phyloP scores from a whole-genome alignment of 35 echinoderm and acorn worm genomes.

The Ptychodera flava region DNA sequence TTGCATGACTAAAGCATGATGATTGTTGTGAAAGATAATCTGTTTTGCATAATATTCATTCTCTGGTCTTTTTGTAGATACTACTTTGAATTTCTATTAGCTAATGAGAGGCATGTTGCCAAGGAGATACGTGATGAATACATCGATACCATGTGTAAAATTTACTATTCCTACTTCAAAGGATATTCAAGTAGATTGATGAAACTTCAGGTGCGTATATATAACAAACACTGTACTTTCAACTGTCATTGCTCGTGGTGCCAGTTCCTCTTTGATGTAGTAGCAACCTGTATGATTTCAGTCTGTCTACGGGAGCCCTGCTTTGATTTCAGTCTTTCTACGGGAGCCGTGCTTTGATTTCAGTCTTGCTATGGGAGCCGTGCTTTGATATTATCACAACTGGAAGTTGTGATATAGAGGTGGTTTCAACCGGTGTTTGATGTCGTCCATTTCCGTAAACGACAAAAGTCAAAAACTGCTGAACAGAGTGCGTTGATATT shows the following conservation, averaged over 20 bases:
- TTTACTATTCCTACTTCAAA: constrained; percentile 98
- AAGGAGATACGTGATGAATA: constrained; percentile 98
- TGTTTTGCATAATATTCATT: too few species aligned
- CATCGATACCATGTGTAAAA: constrained; percentile 97
- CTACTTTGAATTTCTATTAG: constrained; percentile 91
- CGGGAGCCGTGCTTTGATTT: too few species aligned
- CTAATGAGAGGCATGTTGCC: constrained; percentile 93
- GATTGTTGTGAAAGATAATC: too few species aligned
- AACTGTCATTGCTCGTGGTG: constrained; percentile 7
- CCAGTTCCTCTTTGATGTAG: constrained; percentile 14
- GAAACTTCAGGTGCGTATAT: constrained; percentile 81
- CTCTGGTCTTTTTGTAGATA: constrained; percentile 55
- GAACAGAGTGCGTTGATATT: too few species aligned
- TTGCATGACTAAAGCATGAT: too few species aligned
- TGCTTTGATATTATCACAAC: too few species aligned
- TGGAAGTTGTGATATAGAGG: too few species aligned
- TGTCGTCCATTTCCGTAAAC: too few species aligned
- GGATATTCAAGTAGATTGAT: constrained; percentile 93
- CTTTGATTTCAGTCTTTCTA: too few species aligned
- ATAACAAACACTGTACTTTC: constrained; percentile 13
- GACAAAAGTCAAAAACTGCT: too few species aligned
- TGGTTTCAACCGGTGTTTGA: too few species aligned
- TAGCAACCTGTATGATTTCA: constrained; percentile 5
- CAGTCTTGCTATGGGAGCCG: too few species aligned
- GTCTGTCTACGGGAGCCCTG: constrained; percentile 5